Percentiles rank a stretch among this genome's conserved stretches.
Evolutionary conservation across 2,888 invertebrate genomes (phyloP).

Genomic region (Morpho helenor): DNA sequence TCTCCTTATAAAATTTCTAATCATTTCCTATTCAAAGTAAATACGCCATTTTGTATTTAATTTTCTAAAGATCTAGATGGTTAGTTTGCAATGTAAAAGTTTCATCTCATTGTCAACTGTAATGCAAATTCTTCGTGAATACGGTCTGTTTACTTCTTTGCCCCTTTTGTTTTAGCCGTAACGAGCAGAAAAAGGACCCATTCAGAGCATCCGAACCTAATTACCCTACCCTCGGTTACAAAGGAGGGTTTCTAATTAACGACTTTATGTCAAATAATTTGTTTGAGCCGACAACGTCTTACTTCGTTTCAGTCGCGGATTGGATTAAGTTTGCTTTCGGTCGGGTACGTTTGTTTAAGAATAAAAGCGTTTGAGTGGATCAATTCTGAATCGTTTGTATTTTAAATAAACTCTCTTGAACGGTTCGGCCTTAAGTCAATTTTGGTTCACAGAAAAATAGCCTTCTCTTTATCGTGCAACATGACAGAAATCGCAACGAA

Average conservation of each 20-base stretch:
- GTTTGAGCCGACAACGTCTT: constrained; percentile 70
- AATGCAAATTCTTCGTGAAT: constrained; percentile 69
- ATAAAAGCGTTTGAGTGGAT: constrained; percentile 48
- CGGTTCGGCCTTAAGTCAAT: background rate
- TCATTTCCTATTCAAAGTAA: background rate
- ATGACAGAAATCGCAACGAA: no score
- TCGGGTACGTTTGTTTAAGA: constrained; percentile 55
- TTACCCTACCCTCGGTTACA: constrained; percentile 70
- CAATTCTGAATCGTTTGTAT: constrained; percentile 38
- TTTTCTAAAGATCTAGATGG: constrained; percentile 8
- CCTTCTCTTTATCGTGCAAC: no score
- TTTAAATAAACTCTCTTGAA: constrained; percentile 11
- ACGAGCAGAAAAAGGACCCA: constrained; percentile 78
- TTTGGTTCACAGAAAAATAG: background rate
- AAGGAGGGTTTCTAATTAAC: constrained; percentile 77
- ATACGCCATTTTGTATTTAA: constrained; percentile 1
- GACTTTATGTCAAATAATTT: constrained; percentile 80
- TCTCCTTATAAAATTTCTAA: no score
- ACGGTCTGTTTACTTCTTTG: constrained; percentile 72
- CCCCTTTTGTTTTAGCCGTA: constrained; percentile 72
- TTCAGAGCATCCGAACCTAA: constrained; percentile 77
- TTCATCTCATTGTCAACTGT: constrained; percentile 52
- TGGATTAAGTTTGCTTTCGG: constrained; percentile 69
- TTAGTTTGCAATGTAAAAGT: constrained; percentile 26
- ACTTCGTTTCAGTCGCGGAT: constrained; percentile 60